Conservation (phyloP, 1,140 invertebrate genomes). For the Drosophila chauvacae region DNA sequence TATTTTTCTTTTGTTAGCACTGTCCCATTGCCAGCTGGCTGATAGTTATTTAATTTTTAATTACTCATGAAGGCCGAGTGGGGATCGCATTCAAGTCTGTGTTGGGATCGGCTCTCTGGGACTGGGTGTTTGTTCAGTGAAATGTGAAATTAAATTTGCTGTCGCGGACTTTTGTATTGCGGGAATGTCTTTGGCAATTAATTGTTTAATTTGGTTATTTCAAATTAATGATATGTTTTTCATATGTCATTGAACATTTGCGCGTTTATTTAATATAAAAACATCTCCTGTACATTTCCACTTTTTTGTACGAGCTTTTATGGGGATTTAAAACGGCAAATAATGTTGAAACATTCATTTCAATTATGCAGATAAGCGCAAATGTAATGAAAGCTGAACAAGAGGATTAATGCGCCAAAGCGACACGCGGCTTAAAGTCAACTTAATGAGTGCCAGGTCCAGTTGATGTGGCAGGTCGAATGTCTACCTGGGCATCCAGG, state of each 20-base stretch:
- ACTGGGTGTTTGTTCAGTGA: slow-evolving; percentile 67
- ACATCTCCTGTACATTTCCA: slow-evolving; percentile 19
- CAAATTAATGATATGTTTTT: slow-evolving; percentile 82
- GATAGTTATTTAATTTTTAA: slow-evolving; percentile 82
- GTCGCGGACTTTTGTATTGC: slow-evolving; percentile 36
- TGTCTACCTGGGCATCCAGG: not conserved
- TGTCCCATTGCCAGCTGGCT: slow-evolving; percentile 31
- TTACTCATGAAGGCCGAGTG: slow-evolving; percentile 62
- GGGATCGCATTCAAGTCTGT: slow-evolving; percentile 37
- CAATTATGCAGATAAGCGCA: slow-evolving; percentile 80
- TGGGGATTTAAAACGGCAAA: slow-evolving; percentile 59
- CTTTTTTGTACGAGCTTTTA: slow-evolving; percentile 24
- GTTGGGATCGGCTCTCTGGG: slow-evolving; percentile 33
- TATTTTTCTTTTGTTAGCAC: slow-evolving; percentile 46
- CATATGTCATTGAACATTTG: slow-evolving; percentile 77
- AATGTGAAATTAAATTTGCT: slow-evolving; percentile 80
- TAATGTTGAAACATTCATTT: slow-evolving; percentile 73
- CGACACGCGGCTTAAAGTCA: slow-evolving; percentile 67
- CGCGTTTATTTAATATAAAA: slow-evolving; percentile 37
- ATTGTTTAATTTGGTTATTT: slow-evolving; percentile 83
- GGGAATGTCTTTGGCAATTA: slow-evolving; percentile 73
- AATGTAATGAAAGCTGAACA: slow-evolving; percentile 82
- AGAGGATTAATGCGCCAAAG: slow-evolving; percentile 69
- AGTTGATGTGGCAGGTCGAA: slow-evolving; percentile 34
- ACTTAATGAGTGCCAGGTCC: slow-evolving; percentile 65